Base-by-base conservation (phyloP, 1,140 invertebrate species). In the Habropoda laboriosa region DNA sequence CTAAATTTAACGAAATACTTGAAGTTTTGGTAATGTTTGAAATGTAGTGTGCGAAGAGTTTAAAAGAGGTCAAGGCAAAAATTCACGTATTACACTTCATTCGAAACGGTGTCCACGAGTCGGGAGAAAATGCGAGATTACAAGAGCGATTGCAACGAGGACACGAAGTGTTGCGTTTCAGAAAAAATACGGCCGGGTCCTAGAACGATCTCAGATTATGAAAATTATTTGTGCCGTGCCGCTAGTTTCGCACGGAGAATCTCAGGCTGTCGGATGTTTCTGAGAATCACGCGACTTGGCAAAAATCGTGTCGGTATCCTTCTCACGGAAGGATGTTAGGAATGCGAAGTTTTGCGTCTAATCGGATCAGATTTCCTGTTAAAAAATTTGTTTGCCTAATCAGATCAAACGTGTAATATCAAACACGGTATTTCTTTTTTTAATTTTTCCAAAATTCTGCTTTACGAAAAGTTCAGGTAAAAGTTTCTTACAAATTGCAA, bases 201-300 rank as follows among this genome's bases (percentile, higher is more conserved):
- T 85, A 85, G 76, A 74, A 80, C 80, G 85, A 86, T 86, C 67
- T 38, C 61, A 86, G 85, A 86, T 86, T 86, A 74, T 82, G 68
- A 51, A 86, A 86, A 86, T 86, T 82, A 85, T 86, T 86, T 85
- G 79, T 38, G 74, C n/a, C 57, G 76, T 68, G 63, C 57, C 72
- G 66, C 60, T 83, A 66, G 51, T 72, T 74, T 79, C 71, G 58
- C 73, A 27, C 61, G 12, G 32, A 24, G 27, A 18, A 67, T 66
- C 72, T 53, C 72, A 21, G 32, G n/a, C 40, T n/a, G 66, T 57
- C 64, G 35, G 21, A 21, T 24, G 66, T 42, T 83, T 85, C 83
- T 51, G 35, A 75, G 82, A 81, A 85, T 13, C 42, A 16, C 63
- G 6, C 45, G 30, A 16, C 47, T 38, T 6, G 27, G 24, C 68